These are phyloP conservation scores for Pogonocherus hispidulus DNA, from an alignment of 2,888 invertebrate species.

Conservation along the genomic window DNA sequence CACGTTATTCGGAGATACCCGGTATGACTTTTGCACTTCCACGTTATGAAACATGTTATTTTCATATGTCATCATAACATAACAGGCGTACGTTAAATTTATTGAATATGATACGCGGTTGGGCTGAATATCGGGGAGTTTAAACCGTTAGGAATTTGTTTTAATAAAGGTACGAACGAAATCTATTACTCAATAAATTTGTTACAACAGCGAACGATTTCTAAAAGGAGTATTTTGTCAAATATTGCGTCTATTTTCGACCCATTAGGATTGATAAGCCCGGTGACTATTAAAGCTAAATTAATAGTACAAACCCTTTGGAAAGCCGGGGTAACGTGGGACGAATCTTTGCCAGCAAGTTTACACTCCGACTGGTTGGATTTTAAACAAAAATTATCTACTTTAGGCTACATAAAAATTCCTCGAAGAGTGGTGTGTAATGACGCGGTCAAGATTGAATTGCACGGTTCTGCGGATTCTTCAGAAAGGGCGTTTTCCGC, in stretches of 20 bases:
- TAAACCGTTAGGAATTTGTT: constrained; percentile 18
- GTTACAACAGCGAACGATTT: not conserved
- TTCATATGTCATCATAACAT: too few relatives aligned
- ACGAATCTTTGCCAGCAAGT: constrained; percentile 40
- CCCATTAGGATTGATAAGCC: constrained; percentile 29
- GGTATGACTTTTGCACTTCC: too few relatives aligned
- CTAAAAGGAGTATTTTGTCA: constrained; percentile 23
- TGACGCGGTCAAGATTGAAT: constrained; percentile 25
- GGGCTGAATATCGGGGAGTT: too few relatives aligned
- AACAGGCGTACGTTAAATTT: too few relatives aligned
- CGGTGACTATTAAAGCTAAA: constrained; percentile 18
- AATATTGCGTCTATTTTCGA: constrained; percentile 23
- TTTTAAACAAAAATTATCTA: constrained; percentile 21
- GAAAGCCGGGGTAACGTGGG: constrained; percentile 46
- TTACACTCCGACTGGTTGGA: constrained; percentile 23
- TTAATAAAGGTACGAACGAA: not conserved
- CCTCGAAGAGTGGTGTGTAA: constrained; percentile 23
- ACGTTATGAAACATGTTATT: too few relatives aligned
- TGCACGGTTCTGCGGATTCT: constrained; percentile 43
- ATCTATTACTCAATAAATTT: not conserved
- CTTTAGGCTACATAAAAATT: constrained; percentile 33
- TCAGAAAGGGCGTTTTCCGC: constrained; percentile 39
- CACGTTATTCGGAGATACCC: too few relatives aligned
- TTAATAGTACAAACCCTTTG: constrained; percentile 36
- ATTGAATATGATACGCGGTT: too few relatives aligned